Evolutionary conservation across 1,140 invertebrate species (phyloP).

Genomic region (Brachionus paranguensis): DNA sequence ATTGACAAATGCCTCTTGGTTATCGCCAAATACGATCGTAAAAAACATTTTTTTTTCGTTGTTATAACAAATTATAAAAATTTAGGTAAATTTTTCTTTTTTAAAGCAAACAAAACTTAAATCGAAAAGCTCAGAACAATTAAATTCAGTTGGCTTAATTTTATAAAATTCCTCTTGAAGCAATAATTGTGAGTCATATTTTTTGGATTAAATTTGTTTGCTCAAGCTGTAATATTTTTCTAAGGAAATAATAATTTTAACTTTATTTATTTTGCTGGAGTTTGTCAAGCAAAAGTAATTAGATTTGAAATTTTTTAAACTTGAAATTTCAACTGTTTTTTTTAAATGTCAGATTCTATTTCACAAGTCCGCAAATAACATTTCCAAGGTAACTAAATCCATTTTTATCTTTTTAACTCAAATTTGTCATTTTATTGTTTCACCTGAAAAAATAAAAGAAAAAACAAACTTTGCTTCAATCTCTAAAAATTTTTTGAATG

Average conservation of each 20-base stretch:
- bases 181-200: background rate
- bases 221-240: background rate
- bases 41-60: conserved; percentile 4
- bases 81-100: background rate
- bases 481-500: background rate
- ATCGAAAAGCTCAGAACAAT: background rate
- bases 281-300: background rate
- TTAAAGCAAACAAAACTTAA: background rate
- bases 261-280: background rate
- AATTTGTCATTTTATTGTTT: background rate
- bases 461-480: background rate
- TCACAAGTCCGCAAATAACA: background rate
- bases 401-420: background rate
- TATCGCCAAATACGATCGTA: background rate
- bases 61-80: background rate
- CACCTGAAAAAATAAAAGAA: background rate
- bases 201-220: background rate
- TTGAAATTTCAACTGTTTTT: background rate
- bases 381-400: background rate
- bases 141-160: background rate
- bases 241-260: background rate
- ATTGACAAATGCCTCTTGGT: conserved; percentile 7
- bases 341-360: background rate
- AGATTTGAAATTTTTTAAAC: background rate
- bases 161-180: background rate